Evolutionary conservation across 2,113 vertebrate species (phyloP), one percentile per base, ranked within the genome.

Genomic region (Cyrtonyx montezumae): DNA sequence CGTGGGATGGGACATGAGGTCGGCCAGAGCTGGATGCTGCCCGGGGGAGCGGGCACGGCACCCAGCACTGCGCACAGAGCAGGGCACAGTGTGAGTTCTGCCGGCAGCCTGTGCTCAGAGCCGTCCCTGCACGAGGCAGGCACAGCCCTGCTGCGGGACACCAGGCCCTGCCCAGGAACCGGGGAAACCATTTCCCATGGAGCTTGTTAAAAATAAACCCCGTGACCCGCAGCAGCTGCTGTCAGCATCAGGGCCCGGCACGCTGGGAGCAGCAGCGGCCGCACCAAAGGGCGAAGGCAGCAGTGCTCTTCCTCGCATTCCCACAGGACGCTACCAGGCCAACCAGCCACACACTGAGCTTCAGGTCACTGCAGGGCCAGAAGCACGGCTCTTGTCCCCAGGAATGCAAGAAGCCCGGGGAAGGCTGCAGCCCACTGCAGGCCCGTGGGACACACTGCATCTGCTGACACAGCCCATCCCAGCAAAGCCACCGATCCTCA

Each of bases 131-230:
- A 1, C 30, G 79, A 20, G 0, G 6, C 70, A 82, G 53, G 28
- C 70, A 46, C 1, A 0, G 59, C 23, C 45, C 20, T 8, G 10
- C 62, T 73, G 30, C 22, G 20, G 36, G 36, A 83, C 63, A 40
- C 36, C 5, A 5, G 55, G 55, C 61, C 13, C 3, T 6, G 49
- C 28, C 8, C 1, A 0, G 51, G 55, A 94, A 79, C 17, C 14
- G 9, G 1, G 34, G 40, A 78, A 45, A 59, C 7, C 0, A 88
- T 81, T 91, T 93, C 84, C 42, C 53, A 61, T 25, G 69, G 74
- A 95, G 43, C 46, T 93, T 1, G 0, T 83, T 80, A 86, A 91
- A 95, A 95, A 88, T 74, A 89, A 91, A 91, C 67, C 20, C 46
- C 1, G 0, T 77, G 48, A 85, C 42, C 59, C 70, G 45, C 16